These are phyloP conservation scores for Dasyornis broadbenti DNA, from an alignment of 2,113 vertebrate genomes.

Conservation along the genomic window DNA sequence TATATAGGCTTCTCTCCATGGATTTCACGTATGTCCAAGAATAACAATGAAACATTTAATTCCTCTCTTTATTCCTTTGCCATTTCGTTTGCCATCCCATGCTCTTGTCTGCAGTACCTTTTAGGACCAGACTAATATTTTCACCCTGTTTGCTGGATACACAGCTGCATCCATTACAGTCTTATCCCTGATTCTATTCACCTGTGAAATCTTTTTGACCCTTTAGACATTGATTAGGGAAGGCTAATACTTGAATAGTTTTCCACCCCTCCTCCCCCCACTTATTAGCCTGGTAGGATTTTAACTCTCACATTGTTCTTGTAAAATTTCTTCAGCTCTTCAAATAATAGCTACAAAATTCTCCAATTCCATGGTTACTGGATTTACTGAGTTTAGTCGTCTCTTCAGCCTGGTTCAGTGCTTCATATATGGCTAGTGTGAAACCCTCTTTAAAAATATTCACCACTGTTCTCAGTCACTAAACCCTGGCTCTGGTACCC, in stretches of 20 bases:
- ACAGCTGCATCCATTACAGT: background rate
- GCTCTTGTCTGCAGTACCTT: background rate
- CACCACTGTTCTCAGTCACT: background rate
- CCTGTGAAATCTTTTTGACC: background rate
- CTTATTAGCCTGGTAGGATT: background rate
- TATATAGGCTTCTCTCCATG: background rate
- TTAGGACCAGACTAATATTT: background rate
- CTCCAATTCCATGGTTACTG: background rate
- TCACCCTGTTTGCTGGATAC: background rate
- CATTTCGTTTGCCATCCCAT: background rate
- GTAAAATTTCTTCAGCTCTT: background rate
- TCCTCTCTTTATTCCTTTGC: background rate
- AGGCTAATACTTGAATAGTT: background rate
- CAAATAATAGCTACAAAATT: background rate
- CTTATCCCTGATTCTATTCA: background rate
- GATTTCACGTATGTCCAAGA: background rate
- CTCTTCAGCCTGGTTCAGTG: background rate
- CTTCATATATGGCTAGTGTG: background rate
- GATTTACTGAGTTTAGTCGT: background rate
- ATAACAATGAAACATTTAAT: background rate
- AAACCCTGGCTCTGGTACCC: background rate
- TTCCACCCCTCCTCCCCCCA: too few relatives aligned
- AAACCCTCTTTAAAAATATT: background rate
- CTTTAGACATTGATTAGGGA: background rate
- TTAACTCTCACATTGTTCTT: background rate